Percentiles rank a stretch among this genome's conserved stretches.
These are phyloP conservation scores for Paguma larvata DNA, from an alignment of 2,797 vertebrate genomes.

Conservation along the genomic window DNA sequence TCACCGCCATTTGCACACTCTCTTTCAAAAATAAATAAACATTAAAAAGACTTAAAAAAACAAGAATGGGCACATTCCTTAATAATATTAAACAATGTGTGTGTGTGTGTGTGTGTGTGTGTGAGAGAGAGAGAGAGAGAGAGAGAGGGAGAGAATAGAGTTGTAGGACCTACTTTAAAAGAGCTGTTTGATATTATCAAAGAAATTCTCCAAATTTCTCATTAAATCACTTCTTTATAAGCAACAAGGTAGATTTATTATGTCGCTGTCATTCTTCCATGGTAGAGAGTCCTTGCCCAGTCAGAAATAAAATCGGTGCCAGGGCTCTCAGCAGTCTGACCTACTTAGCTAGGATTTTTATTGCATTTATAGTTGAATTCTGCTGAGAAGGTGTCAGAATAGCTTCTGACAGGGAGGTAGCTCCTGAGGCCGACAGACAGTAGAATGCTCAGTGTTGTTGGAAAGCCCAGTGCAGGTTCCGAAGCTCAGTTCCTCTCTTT, in stretches of 20 bases:
- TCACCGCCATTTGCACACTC: too few relatives aligned
- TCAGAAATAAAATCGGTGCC: conserved; percentile 57
- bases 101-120: background rate
- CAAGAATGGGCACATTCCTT: background rate
- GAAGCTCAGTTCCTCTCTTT: background rate
- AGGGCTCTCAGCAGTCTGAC: conserved; percentile 68
- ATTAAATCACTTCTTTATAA: conserved; percentile 67
- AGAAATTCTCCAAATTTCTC: conserved; percentile 57
- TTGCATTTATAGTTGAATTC: conserved; percentile 48
- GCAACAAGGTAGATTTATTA: conserved; percentile 67
- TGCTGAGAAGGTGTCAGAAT: conserved; percentile 27
- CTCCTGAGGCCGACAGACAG: background rate
- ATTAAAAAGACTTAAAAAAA: too few relatives aligned
- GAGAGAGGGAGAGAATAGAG: background rate
- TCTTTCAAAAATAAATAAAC: too few relatives aligned
- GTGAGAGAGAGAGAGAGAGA: background rate
- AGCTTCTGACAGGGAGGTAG: too few relatives aligned
- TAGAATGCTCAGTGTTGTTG: background rate
- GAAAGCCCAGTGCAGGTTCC: background rate
- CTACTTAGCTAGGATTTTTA: conserved; percentile 68
- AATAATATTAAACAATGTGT: background rate
- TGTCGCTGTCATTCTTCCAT: conserved; percentile 51
- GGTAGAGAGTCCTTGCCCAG: conserved; percentile 59
- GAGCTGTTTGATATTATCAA: conserved; percentile 40
- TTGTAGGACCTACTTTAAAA: conserved; percentile 39